Conservation (phyloP, 2,797 vertebrate genomes). For the Phalanger gymnotis region DNA sequence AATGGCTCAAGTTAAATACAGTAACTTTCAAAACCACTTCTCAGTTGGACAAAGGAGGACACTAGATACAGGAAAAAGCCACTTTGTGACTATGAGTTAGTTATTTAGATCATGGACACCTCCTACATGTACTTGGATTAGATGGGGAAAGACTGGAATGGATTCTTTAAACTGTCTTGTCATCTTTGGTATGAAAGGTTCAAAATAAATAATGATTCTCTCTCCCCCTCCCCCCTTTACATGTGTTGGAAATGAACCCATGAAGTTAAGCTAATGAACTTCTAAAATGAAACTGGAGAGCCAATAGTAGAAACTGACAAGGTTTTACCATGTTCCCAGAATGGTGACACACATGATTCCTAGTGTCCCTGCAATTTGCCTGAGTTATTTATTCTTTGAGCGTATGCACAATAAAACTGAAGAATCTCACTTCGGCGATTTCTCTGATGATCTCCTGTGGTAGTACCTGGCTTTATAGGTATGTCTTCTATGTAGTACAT, state of each 20-base stretch:
- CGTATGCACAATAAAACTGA: not conserved
- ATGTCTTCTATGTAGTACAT: not conserved
- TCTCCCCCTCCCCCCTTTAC: conserved; percentile 1
- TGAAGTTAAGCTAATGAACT: not conserved
- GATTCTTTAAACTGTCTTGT: conserved; percentile 7
- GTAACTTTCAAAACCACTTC: conserved; percentile 74
- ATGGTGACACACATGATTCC: not conserved
- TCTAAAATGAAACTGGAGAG: not conserved
- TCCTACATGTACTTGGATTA: conserved; percentile 21
- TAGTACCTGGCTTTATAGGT: not conserved
- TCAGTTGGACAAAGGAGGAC: conserved; percentile 40
- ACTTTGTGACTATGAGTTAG: not conserved
- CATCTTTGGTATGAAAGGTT: conserved; percentile 47
- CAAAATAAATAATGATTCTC: not conserved
- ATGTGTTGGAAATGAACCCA: not conserved
- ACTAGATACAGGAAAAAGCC: conserved; percentile 22
- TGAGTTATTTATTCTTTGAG: not conserved
- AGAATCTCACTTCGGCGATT: not conserved
- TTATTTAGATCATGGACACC: not conserved
- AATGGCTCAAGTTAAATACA: conserved; percentile 79
- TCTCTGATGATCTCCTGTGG: not conserved
- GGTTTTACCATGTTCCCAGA: not conserved
- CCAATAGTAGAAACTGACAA: not conserved
- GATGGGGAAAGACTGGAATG: conserved; percentile 5
- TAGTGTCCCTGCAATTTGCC: not conserved